A percentile compares a stretch with the other conserved stretches of the same genome.
Conservation (phyloP, 1,140 invertebrate species). For the Gyrodactylus salaris region DNA sequence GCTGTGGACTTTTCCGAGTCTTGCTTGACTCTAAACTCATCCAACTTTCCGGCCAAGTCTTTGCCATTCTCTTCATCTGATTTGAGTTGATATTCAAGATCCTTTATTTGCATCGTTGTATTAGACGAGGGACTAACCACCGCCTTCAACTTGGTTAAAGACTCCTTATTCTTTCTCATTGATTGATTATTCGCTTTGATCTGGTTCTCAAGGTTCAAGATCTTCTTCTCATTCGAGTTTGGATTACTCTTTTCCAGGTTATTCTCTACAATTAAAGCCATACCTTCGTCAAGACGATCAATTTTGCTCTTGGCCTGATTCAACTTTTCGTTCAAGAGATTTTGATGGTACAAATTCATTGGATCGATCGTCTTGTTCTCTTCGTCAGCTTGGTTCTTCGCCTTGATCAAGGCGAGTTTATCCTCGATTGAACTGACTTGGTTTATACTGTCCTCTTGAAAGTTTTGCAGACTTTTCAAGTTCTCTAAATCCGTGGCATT, state of each 20-base stretch:
- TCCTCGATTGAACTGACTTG: background rate
- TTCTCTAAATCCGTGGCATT: background rate
- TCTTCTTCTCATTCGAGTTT: background rate
- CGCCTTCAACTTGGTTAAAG: background rate
- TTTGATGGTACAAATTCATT: background rate
- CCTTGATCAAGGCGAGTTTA: background rate
- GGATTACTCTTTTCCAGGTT: background rate
- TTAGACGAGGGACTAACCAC: background rate
- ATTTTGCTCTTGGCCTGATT: background rate
- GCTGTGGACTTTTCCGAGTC: background rate
- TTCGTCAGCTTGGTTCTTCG: background rate
- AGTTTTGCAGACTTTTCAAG: background rate
- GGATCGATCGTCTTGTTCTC: background rate
- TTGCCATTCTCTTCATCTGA: background rate
- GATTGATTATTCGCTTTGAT: background rate
- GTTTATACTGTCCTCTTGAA: background rate
- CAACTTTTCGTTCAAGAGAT: background rate
- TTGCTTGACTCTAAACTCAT: background rate
- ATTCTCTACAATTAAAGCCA: background rate
- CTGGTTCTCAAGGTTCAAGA: background rate
- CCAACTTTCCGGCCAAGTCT: background rate
- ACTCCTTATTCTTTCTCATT: background rate
- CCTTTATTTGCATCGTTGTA: background rate
- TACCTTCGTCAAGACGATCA: background rate
- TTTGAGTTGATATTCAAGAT: background rate